Base-by-base conservation (phyloP, 2,888 invertebrate species). In the Litoditis marina region DNA sequence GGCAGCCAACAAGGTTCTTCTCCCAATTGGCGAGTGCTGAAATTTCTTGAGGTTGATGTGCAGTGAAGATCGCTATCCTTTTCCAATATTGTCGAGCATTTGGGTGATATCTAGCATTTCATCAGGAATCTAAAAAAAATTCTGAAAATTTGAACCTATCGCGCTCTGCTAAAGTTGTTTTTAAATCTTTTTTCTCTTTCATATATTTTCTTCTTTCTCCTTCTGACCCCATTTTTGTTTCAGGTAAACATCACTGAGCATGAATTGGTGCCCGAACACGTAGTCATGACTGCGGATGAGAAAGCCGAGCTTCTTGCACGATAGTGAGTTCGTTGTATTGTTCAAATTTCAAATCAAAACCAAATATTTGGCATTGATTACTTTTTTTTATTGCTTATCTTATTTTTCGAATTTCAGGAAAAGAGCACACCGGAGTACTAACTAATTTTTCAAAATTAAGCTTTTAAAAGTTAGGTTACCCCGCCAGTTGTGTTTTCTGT, bases 241-340 rank as follows among this genome's bases (percentile, higher is more conserved):
- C 13, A 55, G 55, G 55, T 64, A 27, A 82, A 82, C 63, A 82
- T 79, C 64, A 82, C 78, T 1, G 79, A 79, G 58, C 80, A 79
- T 63, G 79, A 87, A 85, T 85, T 99, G 78, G 98, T 99, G 1
- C 98, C 98, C 0, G 95, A 98, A 84, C 98, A 99, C 85, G 94
- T 96, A 59, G 94, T 98, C 2, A 89, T 99, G 87, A 96, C 94
- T 0, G 91, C 92, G 0, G 98, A 98, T 83, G 98, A 99, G 83
- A 99, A 99, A 83, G 89, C 90, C 72, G 98, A 99, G 85, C 85
- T 99, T 25, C 86, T 99, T 50, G 87, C 88, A n/a, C 89, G 94
- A 89, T 94, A 93, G 91, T 91, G 88, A 88, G 88, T 51, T 30
- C 39, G 11, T 16, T 13, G 11, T 16, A 39, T 39, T n/a, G n/a